Evolutionary conservation across 1,140 invertebrate species (phyloP).

Genomic region (Macrosteles quadrilineatus): DNA sequence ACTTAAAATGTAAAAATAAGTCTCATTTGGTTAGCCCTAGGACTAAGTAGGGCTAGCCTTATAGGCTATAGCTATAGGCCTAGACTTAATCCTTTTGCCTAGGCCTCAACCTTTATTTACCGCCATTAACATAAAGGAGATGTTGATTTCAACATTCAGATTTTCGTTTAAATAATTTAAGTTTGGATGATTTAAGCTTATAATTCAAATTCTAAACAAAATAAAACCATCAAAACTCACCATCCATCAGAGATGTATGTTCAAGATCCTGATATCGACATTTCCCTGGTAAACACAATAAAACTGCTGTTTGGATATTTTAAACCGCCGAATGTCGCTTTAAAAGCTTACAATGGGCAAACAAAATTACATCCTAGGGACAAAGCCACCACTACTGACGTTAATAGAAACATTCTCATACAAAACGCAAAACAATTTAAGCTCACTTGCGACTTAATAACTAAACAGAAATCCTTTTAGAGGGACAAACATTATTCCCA

Average conservation of each 20-base stretch:
- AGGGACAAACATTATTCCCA: slow-evolving; percentile 4
- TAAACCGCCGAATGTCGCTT: slow-evolving; percentile 41
- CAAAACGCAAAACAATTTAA: not conserved
- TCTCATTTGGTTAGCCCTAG: too few relatives aligned
- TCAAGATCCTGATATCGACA: slow-evolving; percentile 32
- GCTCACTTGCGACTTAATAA: not conserved
- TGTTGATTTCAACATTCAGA: too few relatives aligned
- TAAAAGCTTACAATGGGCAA: not conserved
- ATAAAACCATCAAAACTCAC: too few relatives aligned
- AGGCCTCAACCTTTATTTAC: too few relatives aligned
- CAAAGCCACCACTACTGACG: not conserved
- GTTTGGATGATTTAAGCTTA: too few relatives aligned
- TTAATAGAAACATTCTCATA: not conserved
- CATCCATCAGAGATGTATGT: slow-evolving; percentile 36
- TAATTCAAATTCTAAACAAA: too few relatives aligned
- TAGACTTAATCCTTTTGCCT: too few relatives aligned
- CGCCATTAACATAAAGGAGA: too few relatives aligned
- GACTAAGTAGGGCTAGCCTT: too few relatives aligned
- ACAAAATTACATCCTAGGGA: not conserved
- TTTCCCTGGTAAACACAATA: slow-evolving; percentile 37
- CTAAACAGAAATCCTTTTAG: not conserved
- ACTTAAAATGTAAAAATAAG: too few relatives aligned
- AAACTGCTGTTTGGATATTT: slow-evolving; percentile 39
- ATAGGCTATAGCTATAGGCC: too few relatives aligned
- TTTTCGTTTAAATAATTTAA: too few relatives aligned